Evolutionary conservation across 1,140 invertebrate species (phyloP), one percentile per base, ranked within the genome.

Genomic region (Coboldia fuscipes): DNA sequence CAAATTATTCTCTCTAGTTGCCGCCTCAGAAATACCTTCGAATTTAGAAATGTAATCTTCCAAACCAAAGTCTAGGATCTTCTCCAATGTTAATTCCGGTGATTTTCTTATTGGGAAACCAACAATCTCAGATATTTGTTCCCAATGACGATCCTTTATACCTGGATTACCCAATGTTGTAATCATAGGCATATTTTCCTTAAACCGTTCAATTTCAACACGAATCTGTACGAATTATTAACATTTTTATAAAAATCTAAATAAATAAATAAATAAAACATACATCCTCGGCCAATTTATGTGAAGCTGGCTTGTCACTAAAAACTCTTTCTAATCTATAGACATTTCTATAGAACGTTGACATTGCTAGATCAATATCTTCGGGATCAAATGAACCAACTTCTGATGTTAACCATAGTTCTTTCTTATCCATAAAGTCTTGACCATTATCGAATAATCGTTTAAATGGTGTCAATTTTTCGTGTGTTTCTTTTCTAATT

Each of bases 131-230:
- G 86, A 92, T 9, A 97, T 75, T 56, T 85, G 78, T 46, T 93
- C 86, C 92, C 92, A 97, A 55, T 97, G 92, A 8, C 90, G 66
- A 9, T 72, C 70, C 47, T 93, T 80, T 63, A 97, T 72, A 22
- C 79, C 86, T 4, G 89, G 88, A 65, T 96, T 97, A 26, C 90
- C 90, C 2, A 97, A 58, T 0, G 85, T 92, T 47, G 77, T 68
- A 33, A 97, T 78, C 5, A 96, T 72, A 0, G 89, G 85, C 67
- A 94, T 67, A 48, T 93, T 71, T 29, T 80, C 76, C 39, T 78
- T 77, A 56, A 97, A 96, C 13, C 77, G 73, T 47, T 96, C 89
- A 38, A 96, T 84, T 54, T 47, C 46, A 4, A 40, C 46, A 70
- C 70, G 37, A 55, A 58, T 47, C 75, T 60, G 31, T 30, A 51